Conservation (phyloP, 2,888 invertebrate genomes). For the Lasioglossum pauxillum region DNA sequence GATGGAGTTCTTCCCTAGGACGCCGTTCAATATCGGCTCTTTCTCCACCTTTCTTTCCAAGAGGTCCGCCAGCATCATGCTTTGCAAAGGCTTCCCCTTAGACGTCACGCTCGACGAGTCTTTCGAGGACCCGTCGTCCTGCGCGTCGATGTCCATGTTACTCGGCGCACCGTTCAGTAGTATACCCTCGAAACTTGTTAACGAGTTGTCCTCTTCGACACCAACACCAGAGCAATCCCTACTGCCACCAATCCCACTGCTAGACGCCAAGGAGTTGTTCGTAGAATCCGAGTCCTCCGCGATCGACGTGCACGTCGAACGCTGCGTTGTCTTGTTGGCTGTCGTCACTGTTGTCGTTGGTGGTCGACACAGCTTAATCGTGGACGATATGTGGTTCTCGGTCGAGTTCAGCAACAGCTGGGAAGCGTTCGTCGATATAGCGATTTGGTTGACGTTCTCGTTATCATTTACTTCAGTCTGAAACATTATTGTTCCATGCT, state of each 20-base stretch:
- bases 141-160: constrained; percentile 85
- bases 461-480: constrained; percentile 81
- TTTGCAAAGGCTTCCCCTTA: constrained; percentile 87
- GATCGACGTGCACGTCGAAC: constrained; percentile 77
- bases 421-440: constrained; percentile 68
- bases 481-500: constrained; percentile 26
- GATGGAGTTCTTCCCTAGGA: constrained; percentile 86
- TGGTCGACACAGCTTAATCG: constrained; percentile 81
- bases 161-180: constrained; percentile 87
- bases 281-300: constrained; percentile 85
- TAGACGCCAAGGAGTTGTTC: constrained; percentile 87
- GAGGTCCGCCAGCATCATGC: constrained; percentile 91
- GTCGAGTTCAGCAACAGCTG: constrained; percentile 71
- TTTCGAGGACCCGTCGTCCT: constrained; percentile 86
- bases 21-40: constrained; percentile 87
- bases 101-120: constrained; percentile 81
- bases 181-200: constrained; percentile 88
- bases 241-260: constrained; percentile 85
- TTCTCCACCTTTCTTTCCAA: constrained; percentile 91
- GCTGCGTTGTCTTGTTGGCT: constrained; percentile 75
- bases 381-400: constrained; percentile 80
- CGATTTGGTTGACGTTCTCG: constrained; percentile 77
- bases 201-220: constrained; percentile 87
- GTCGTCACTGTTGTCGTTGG: constrained; percentile 84
- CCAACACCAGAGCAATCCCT: constrained; percentile 85